Conservation (phyloP, 2,888 invertebrate genomes). For the Drosophila borealis region DNA sequence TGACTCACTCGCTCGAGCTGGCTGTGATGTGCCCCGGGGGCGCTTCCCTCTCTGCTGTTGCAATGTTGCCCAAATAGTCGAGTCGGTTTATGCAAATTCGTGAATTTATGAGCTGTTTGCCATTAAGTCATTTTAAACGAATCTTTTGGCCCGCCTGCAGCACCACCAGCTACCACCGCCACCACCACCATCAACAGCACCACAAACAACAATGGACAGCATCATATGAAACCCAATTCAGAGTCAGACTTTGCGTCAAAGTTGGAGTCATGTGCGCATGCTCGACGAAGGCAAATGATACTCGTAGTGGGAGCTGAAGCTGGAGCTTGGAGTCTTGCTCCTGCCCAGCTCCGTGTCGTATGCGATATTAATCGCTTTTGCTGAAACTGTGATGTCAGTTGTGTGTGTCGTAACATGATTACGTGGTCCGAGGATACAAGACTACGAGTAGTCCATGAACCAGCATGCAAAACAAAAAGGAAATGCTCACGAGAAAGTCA, state of each 20-base stretch:
- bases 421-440: constrained; percentile 68
- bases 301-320: constrained; percentile 24
- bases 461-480: constrained; percentile 23
- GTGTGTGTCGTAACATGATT: constrained; percentile 82
- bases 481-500: constrained; percentile 11
- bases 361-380: constrained; percentile 82
- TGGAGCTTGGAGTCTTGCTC: constrained; percentile 22
- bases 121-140: constrained; percentile 79
- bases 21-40: constrained; percentile 59
- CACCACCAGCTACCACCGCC: constrained; percentile 44
- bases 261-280: constrained; percentile 24
- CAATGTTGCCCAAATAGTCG: constrained; percentile 64
- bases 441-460: constrained; percentile 5
- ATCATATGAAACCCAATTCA: constrained; percentile 47
- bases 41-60: constrained; percentile 58
- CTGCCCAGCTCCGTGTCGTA: constrained; percentile 62
- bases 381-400: constrained; percentile 82
- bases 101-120: constrained; percentile 78
- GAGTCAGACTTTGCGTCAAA: constrained; percentile 1
- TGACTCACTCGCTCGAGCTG: constrained; percentile 45
- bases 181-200: constrained; percentile 25
- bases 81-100: constrained; percentile 73
- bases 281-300: constrained; percentile 9
- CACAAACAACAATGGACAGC: constrained; percentile 59
- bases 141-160: constrained; percentile 57